These are phyloP conservation scores for Saxicola maurus DNA, from an alignment of 2,797 vertebrate species.

Conservation along the genomic window DNA sequence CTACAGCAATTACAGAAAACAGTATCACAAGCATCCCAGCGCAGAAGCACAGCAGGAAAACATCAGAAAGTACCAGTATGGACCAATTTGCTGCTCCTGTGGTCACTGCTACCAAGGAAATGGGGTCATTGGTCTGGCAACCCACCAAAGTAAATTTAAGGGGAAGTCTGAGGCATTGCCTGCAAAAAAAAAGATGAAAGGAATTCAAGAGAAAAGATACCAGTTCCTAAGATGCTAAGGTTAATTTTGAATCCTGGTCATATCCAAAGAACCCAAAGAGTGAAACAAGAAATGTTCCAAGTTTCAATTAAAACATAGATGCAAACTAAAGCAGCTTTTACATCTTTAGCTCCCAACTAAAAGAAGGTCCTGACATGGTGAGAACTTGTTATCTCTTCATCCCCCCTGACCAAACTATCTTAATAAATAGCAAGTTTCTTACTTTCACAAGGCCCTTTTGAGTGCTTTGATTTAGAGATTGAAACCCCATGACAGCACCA, in stretches of 20 bases:
- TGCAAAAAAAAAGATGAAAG: neutral
- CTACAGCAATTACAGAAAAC: neutral
- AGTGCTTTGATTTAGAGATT: neutral
- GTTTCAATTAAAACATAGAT: neutral
- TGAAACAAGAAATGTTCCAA: neutral
- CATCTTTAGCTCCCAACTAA: neutral
- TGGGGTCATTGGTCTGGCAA: neutral
- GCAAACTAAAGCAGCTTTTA: neutral
- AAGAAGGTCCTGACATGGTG: neutral
- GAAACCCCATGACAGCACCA: neutral
- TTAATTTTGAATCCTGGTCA: neutral
- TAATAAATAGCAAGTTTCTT: neutral
- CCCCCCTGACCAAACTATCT: neutral
- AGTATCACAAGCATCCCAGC: neutral
- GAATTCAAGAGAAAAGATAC: neutral
- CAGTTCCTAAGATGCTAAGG: neutral
- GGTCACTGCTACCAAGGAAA: neutral
- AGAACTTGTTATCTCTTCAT: neutral
- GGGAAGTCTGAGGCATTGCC: neutral
- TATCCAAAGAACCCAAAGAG: neutral
- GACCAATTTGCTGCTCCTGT: neutral
- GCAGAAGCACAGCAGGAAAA: neutral
- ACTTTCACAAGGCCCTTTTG: neutral
- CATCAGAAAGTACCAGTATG: fast-evolving
- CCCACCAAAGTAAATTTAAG: neutral